Base-by-base conservation (phyloP, 2,797 vertebrate species). In the Rhyacichthys aspro region DNA sequence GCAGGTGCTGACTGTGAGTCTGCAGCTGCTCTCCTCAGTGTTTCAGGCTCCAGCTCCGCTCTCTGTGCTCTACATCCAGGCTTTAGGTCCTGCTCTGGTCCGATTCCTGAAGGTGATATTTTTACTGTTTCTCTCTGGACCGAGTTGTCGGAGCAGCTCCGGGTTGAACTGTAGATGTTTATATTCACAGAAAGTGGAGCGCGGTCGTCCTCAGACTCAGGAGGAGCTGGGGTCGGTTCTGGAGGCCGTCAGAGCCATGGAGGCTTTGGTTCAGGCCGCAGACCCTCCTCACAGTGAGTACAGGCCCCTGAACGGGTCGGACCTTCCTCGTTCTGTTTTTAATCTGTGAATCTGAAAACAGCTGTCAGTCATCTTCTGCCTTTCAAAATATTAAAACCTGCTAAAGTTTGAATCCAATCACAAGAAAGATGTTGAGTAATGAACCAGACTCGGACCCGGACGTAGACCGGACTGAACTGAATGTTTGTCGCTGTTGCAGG, bases 271-370 rank as follows among this genome's bases (percentile, higher is more conserved):
- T 32, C 85, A 89, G 4, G 43, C 93, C 15, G 94, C 94, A 7
- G 92, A 94, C 7, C 92, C 93, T 33, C 74, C 90, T 1, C 90
- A 95, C 66, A 91, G 96, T 98, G 82, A 96, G 96, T 92, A 43
- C 11, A 2, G 44, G 15, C 2, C 16, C 16, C 38, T 3, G 16
- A 3, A 18, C 38, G 2, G 16, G 7, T 42, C 12, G n/a, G n/a
- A n/a, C n/a, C 11, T 4, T 12, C 38, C 11, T 11, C 2, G 9
- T 11, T 11, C 11, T 37, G 34, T 37, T 37, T 8, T n/a, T n/a
- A n/a, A n/a, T n/a, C n/a, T n/a, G n/a, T n/a, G n/a, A n/a, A n/a
- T n/a, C n/a, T n/a, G n/a, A n/a, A n/a, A n/a, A n/a, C n/a, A n/a
- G n/a, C n/a, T n/a, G n/a, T n/a, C n/a, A n/a, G n/a, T n/a, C n/a